Percentiles rank a stretch among this genome's conserved stretches.
Evolutionary conservation across 2,797 vertebrate species (phyloP).

Genomic region (Acipenser ruthenus): DNA sequence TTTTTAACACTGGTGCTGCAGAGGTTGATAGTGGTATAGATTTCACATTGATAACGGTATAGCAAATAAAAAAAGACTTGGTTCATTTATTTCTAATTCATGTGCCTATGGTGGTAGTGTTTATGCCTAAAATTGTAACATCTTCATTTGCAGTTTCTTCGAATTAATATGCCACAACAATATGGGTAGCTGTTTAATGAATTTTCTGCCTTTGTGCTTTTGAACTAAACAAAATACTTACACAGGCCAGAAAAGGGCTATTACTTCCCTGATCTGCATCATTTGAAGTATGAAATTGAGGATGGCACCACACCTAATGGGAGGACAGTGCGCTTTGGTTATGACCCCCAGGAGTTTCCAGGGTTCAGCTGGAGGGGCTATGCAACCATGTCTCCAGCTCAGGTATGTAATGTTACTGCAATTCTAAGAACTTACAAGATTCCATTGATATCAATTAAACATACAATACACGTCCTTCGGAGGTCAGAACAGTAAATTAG

Average conservation of each 20-base stretch:
- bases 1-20: too few relatives aligned
- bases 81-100: too few relatives aligned
- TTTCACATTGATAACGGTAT: too few relatives aligned
- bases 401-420: constrained; percentile 52
- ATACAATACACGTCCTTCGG: too few relatives aligned
- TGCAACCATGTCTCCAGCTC: constrained; percentile 69
- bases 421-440: neutral
- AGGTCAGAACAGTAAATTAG: too few relatives aligned
- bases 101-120: neutral
- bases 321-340: constrained; percentile 72
- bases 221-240: constrained; percentile 1
- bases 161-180: too few relatives aligned
- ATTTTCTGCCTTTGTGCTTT: neutral
- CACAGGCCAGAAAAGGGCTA: constrained; percentile 65
- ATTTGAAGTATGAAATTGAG: constrained; percentile 84
- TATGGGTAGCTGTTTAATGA: too few relatives aligned
- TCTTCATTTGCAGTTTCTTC: too few relatives aligned
- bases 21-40: too few relatives aligned
- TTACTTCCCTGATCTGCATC: constrained; percentile 81
- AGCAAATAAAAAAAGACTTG: too few relatives aligned
- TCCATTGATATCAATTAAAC: neutral
- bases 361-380: constrained; percentile 89
- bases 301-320: constrained; percentile 66
- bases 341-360: constrained; percentile 69
- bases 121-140: constrained; percentile 1